phyloP scores from a whole-genome alignment of 1,140 invertebrate genomes.

The Uloborus diversus region DNA sequence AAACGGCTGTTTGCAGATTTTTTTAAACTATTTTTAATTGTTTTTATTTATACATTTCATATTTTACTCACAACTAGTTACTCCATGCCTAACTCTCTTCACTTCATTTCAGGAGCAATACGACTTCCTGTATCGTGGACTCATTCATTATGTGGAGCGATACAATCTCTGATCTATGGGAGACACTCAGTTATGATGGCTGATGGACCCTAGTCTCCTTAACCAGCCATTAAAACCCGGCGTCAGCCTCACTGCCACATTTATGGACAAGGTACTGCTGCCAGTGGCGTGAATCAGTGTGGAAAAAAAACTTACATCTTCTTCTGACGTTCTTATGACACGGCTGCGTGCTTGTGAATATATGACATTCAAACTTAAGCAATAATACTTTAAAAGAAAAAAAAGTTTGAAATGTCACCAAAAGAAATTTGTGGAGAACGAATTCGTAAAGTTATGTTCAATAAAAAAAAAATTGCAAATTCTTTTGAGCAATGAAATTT shows the following conservation, averaged over 20 bases:
- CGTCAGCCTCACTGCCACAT: slow-evolving; percentile 39
- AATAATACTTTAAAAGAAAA: too few relatives aligned
- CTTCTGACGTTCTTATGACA: slow-evolving; percentile 25
- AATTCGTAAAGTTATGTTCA: too few relatives aligned
- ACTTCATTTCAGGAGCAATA: slow-evolving; percentile 81
- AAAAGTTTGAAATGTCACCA: too few relatives aligned
- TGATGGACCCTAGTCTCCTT: slow-evolving; percentile 5
- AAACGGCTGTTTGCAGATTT: neutral
- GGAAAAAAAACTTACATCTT: too few relatives aligned
- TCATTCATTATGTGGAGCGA: slow-evolving; percentile 85
- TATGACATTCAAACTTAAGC: too few relatives aligned
- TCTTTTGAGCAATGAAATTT: too few relatives aligned
- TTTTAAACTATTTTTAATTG: neutral
- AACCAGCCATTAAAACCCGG: slow-evolving; percentile 9
- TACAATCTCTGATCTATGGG: slow-evolving; percentile 60
- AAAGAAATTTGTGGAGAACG: too few relatives aligned
- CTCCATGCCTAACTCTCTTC: neutral
- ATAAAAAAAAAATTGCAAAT: too few relatives aligned
- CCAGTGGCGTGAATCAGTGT: too few relatives aligned
- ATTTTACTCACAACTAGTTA: too few relatives aligned
- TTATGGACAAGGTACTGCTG: neutral
- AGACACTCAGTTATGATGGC: slow-evolving; percentile 60
- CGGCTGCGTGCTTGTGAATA: too few relatives aligned
- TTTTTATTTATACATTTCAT: neutral
- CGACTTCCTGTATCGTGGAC: slow-evolving; percentile 89